phyloP scores from a whole-genome alignment of 1,140 invertebrate genomes.

The Pogonus chalceus region DNA sequence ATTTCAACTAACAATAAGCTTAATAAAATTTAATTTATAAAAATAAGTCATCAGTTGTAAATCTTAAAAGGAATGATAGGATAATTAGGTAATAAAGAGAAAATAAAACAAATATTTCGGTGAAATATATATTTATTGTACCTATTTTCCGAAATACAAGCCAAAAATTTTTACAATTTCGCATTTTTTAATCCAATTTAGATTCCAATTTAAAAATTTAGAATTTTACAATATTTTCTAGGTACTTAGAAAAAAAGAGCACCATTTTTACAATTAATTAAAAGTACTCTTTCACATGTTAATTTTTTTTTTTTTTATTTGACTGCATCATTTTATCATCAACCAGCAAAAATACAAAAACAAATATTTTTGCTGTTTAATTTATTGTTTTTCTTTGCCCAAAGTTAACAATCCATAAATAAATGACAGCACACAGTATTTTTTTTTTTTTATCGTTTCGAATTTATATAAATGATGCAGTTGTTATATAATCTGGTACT shows the following conservation, averaged over 20 bases:
- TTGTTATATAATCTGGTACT: no score
- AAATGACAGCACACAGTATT: no score
- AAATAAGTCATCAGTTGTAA: no score
- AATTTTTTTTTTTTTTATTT: neutral
- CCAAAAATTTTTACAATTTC: slow-evolving; percentile 4
- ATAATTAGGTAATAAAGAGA: no score
- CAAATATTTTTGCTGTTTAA: neutral
- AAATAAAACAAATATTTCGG: neutral
- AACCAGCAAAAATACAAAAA: neutral
- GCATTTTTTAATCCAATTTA: neutral
- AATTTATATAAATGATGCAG: no score
- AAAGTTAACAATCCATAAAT: no score
- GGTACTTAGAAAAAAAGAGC: neutral
- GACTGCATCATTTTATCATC: neutral
- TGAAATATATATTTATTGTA: slow-evolving; percentile 2
- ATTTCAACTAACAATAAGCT: no score
- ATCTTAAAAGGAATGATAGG: no score
- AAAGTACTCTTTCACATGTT: neutral
- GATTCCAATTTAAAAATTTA: neutral
- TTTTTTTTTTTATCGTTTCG: no score
- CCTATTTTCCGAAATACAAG: slow-evolving; percentile 2
- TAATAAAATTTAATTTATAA: no score
- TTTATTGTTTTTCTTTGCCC: no score
- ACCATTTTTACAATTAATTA: neutral
- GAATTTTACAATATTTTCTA: neutral